Percentiles rank a stretch among this genome's conserved stretches.
Conservation (phyloP, 2,888 invertebrate species). For the Kryphioiulus occultus region DNA sequence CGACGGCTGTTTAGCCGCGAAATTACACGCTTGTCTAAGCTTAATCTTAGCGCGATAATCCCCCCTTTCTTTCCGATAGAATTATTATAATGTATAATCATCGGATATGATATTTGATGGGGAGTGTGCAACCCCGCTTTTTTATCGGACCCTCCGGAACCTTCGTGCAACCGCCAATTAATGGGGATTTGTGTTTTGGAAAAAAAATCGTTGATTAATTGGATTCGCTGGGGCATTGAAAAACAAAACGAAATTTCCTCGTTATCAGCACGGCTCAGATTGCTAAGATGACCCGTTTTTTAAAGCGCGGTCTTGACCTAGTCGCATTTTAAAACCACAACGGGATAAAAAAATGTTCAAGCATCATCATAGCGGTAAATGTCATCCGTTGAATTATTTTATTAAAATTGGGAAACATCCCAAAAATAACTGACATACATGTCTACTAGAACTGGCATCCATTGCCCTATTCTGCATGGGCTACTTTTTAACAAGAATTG, state of each 20-base stretch:
- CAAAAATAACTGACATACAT: too few species aligned
- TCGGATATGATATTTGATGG: constrained; percentile 24
- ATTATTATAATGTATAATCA: constrained; percentile 43
- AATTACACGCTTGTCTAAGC: constrained; percentile 47
- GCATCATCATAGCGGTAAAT: too few species aligned
- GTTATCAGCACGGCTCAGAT: constrained; percentile 4
- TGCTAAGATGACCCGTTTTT: not conserved
- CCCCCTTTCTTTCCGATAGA: constrained; percentile 10
- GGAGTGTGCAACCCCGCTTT: not conserved
- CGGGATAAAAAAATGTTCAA: not conserved
- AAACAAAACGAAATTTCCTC: not conserved
- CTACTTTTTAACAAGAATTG: too few species aligned
- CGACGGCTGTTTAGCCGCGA: not conserved
- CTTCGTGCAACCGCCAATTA: constrained; percentile 40
- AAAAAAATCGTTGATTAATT: constrained; percentile 29
- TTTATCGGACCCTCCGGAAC: constrained; percentile 18
- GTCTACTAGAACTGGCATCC: too few species aligned
- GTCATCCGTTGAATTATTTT: too few species aligned
- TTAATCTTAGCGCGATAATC: constrained; percentile 37
- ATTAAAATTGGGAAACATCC: too few species aligned
- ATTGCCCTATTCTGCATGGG: too few species aligned
- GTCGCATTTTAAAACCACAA: not conserved
- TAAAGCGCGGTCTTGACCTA: not conserved
- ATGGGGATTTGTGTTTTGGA: constrained; percentile 16
- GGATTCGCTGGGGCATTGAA: constrained; percentile 21